Evolutionary conservation across 1,140 invertebrate genomes (phyloP), one percentile per base, ranked within the genome.

Genomic region (Aradophagus sp.): DNA sequence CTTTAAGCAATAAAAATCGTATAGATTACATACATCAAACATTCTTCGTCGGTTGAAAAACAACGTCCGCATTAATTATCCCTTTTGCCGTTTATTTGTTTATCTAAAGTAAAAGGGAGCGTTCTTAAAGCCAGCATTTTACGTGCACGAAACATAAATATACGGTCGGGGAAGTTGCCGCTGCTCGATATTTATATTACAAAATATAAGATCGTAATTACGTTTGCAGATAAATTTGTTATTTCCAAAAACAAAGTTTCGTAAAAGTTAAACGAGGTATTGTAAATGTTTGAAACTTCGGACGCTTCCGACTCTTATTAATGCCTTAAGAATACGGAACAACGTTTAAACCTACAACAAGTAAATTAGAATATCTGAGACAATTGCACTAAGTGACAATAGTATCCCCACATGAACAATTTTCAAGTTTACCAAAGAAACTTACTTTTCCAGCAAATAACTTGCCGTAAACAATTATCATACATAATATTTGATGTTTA

Each of bases 161-260:
- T 52, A 41, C 31, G 53, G 31, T 26, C 36, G 39, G 16, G 36
- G 38, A 63, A 45, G 20, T 63, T 63, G 38, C 11, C 34, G 1
- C 16, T 32, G 6, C 20, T 52, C 31, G 36, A 53, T 52, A 52
- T 53, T 62, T 53, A 52, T 32, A 13, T 53, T 36, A 20, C 15
- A 47, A 63, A 53, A 63, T 63, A 63, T 63, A 41, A 55, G 42
- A 55, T 35, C 41, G 29, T 65, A 53, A 65, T 65, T 65, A 41
- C 10, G 48, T 55, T 41, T 48, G 47, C 36, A 55, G 27, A 26
- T 36, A 55, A 55, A 55, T 55, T 55, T 63, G 47, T 65, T 39
- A 32, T 10, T 27, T 31, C n/a, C 41, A 34, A 65, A 55, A 55
- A 65, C 50, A 48, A 65, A 55, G 42, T 65, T 63, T n/a, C 14